Conservation (phyloP, 2,888 invertebrate genomes). For the Listrodromus nycthemerus region DNA sequence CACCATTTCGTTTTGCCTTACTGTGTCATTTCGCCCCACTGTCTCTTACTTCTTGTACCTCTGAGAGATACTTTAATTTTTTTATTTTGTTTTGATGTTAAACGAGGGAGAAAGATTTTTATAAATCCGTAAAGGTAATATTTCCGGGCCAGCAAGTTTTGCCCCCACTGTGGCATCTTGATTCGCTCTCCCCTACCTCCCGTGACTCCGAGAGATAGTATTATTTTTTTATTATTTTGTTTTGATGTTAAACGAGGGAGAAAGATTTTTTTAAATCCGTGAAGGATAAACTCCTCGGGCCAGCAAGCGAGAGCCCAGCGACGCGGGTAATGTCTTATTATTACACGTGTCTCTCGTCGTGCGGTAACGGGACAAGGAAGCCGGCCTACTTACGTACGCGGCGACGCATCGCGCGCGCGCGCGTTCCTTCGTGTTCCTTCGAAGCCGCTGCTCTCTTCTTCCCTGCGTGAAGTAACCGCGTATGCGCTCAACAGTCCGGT, state of each 20-base stretch:
- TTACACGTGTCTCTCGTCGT: slow-evolving; percentile 78
- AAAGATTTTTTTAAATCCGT: slow-evolving; percentile 9
- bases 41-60: neutral
- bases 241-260: no score
- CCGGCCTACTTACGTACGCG: slow-evolving; percentile 79
- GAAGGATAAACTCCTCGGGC: slow-evolving; percentile 40
- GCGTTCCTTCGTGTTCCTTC: slow-evolving; percentile 52
- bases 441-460: slow-evolving; percentile 28
- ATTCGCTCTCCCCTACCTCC: no score
- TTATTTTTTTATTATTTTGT: slow-evolving; percentile 6
- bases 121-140: slow-evolving; percentile 37
- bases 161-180: no score
- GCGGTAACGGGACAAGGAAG: slow-evolving; percentile 78
- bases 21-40: no score
- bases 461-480: neutral
- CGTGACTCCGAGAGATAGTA: slow-evolving; percentile 11
- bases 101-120: neutral
- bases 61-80: slow-evolving; percentile 23
- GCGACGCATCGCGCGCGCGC: slow-evolving; percentile 65
- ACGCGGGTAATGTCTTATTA: slow-evolving; percentile 77
- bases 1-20: no score
- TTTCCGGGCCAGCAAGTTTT: slow-evolving; percentile 17
- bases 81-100: neutral
- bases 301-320: slow-evolving; percentile 42
- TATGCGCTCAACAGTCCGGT: slow-evolving; percentile 5